These are phyloP conservation scores for Ardeotis arabs DNA, from an alignment of 2,113 vertebrate genomes.

Conservation along the genomic window DNA sequence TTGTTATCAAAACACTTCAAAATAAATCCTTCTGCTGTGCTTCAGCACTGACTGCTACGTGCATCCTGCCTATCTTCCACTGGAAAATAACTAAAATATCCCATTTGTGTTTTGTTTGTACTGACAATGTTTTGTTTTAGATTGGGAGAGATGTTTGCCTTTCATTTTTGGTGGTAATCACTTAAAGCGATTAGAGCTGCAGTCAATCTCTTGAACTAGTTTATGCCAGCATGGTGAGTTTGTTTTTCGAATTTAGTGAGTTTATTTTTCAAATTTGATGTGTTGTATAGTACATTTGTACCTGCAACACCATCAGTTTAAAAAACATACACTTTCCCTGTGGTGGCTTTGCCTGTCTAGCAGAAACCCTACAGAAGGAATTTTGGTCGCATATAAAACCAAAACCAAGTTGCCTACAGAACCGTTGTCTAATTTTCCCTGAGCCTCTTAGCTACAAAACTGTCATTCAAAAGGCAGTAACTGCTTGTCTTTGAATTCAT, in stretches of 20 bases:
- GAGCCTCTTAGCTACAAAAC: neutral
- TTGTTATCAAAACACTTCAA: constrained; percentile 13
- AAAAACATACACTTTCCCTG: neutral
- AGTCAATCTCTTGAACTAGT: neutral
- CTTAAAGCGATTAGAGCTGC: neutral
- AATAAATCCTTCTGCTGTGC: neutral
- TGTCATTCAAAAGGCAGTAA: neutral
- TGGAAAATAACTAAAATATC: neutral
- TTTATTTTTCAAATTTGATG: neutral
- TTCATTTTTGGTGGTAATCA: neutral
- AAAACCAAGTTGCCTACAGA: neutral
- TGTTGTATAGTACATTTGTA: neutral
- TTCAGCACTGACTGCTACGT: neutral
- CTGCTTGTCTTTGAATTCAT: neutral
- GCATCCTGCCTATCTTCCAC: neutral
- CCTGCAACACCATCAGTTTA: neutral
- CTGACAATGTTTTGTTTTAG: neutral
- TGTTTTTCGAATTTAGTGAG: neutral
- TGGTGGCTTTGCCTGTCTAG: neutral
- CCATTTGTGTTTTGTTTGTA: neutral
- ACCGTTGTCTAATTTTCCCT: neutral
- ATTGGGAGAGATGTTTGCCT: neutral
- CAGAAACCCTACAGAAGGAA: neutral
- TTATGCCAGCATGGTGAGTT: neutral
- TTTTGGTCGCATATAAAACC: neutral